Evolutionary conservation across 2,888 invertebrate genomes (phyloP).

Genomic region (Hemaris fuciformis): DNA sequence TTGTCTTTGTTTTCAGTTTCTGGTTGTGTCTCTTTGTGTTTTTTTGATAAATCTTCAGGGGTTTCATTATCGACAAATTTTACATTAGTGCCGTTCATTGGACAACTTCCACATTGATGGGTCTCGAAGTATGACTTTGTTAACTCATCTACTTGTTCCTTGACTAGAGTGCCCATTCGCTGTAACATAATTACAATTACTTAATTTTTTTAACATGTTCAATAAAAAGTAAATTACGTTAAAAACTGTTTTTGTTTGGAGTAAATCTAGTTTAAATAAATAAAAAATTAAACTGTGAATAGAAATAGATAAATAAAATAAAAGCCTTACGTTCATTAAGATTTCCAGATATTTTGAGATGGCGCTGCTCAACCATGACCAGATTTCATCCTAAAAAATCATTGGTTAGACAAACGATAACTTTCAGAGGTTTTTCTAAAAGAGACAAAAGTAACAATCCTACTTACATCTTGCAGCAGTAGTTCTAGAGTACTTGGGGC

Average conservation of each 20-base stretch:
- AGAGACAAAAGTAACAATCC: neutral
- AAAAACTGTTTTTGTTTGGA: neutral
- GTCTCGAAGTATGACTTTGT: neutral
- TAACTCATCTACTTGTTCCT: neutral
- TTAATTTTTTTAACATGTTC: neutral
- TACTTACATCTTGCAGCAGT: neutral
- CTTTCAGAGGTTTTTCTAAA: neutral
- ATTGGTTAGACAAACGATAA: too few relatives aligned
- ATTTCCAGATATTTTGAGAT: neutral
- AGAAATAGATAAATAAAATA: too few relatives aligned
- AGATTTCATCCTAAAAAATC: neutral
- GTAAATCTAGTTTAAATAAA: too few relatives aligned
- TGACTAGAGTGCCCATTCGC: neutral
- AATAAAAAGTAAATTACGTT: neutral
- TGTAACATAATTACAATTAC: neutral
- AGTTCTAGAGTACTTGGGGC: neutral
- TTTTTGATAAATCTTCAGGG: neutral
- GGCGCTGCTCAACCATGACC: neutral
- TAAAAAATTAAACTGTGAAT: too few relatives aligned
- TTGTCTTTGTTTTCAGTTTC: neutral
- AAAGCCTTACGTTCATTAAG: neutral
- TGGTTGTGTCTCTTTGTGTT: neutral
- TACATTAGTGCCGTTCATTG: neutral
- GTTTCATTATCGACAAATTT: neutral
- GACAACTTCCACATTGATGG: neutral